Percentiles rank a stretch among this genome's conserved stretches.
These are phyloP conservation scores for Epizoanthus scotinus DNA, from an alignment of 92 coral and sea anemone genomes.

Conservation along the genomic window DNA sequence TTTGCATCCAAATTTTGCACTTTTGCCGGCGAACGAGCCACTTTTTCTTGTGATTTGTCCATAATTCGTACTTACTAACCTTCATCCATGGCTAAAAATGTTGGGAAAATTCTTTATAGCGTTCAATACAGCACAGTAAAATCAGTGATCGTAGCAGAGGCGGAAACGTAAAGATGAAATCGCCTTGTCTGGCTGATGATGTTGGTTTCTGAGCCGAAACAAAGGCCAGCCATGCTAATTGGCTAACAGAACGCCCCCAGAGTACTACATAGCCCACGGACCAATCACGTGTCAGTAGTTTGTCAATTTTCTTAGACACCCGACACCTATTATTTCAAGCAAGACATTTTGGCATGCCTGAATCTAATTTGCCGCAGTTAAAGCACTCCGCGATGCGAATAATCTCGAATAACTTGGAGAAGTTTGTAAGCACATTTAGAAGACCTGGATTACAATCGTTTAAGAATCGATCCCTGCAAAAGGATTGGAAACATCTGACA, in stretches of 20 bases:
- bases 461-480: background rate
- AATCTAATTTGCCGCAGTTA: slow-evolving; percentile 40
- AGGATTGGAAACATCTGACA: background rate
- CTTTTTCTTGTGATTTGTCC: slow-evolving; percentile 91
- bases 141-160: slow-evolving; percentile 55
- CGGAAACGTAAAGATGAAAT: slow-evolving; percentile 73
- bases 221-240: slow-evolving; percentile 84
- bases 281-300: slow-evolving; percentile 78
- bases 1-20: slow-evolving; percentile 76
- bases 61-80: slow-evolving; percentile 48
- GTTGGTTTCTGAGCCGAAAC: slow-evolving; percentile 82
- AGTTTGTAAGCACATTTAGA: background rate
- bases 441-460: background rate
- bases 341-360: slow-evolving; percentile 42
- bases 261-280: slow-evolving; percentile 51
- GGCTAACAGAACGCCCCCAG: slow-evolving; percentile 87
- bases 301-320: slow-evolving; percentile 81
- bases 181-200: slow-evolving; percentile 66
- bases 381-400: slow-evolving; percentile 17
- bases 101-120: slow-evolving; percentile 64
- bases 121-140: slow-evolving; percentile 58
- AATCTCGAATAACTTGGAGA: too few species aligned
- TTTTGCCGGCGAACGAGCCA: slow-evolving; percentile 78
- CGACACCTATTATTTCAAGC: slow-evolving; percentile 69
- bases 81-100: slow-evolving; percentile 45